Base-by-base conservation (phyloP, 2,113 vertebrate genomes). In the Empidonax traillii region DNA sequence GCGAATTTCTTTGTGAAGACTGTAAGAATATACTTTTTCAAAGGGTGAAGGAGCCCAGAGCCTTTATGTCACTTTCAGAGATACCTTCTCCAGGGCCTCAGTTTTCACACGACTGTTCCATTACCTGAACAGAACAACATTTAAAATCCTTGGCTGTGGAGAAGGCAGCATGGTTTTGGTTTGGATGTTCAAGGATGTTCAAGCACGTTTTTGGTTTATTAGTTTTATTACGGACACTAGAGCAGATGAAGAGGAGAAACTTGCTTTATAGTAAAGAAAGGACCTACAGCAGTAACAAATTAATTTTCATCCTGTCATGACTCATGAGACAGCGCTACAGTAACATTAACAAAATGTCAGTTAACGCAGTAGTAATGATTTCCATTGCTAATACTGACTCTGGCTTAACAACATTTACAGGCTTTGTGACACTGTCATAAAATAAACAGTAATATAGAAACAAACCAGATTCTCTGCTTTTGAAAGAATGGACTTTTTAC, bases 201-300 rank as follows among this genome's bases (percentile, higher is more conserved):
- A 72, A 93, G 58, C 11, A 44, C 61, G 39, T 13, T 93, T 94
- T 96, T 84, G 31, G 72, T 93, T 93, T 96, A 87, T 88, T 90
- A 75, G 33, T 87, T 95, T 39, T 88, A 18, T n/a, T 94, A 47
- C 56, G 87, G 82, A 66, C 63, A 75, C 35, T 75, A 6, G 0
- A 91, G 30, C 43, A 81, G 72, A 92, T 92, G 83, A 93, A 88
- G 73, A 68, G 52, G 63, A 85, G 75, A 92, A 96, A 90, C 43
- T 83, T 91, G 59, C 61, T 81, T 92, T 92, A 87, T 90, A 93
- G 72, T 95, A 94, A 83, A 90, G 93, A 94, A 86, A 78, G 76
- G 96, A 96, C 93, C 96, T 94, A 96, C 93, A 94, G 72, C 96
- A 94, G 76, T 91, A 94, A 92, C 85, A 96, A 96, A 93, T 93